Evolutionary conservation across 2,797 vertebrate genomes (phyloP), one percentile per base, ranked within the genome.

Genomic region (Anabas testudineus): DNA sequence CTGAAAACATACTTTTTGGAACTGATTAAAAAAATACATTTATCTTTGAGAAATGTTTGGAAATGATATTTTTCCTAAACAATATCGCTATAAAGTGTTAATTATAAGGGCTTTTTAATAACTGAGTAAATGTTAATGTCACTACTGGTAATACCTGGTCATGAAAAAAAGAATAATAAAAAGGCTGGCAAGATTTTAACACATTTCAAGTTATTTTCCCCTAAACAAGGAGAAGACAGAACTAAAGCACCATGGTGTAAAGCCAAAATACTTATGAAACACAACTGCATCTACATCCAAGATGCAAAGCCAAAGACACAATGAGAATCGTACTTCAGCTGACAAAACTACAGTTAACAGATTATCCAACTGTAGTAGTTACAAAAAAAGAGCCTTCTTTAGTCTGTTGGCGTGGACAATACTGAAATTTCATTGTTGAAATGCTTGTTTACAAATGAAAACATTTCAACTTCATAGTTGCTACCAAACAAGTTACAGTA

Each of bases 11-110:
- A 30, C 39, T 45, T 57, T 16, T 55, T 19, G 36, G 15, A 65
- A 60, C 28, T 42, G 2, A 39, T 28, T n/a, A n/a, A n/a, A n/a
- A n/a, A 12, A 1, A 6, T 39, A 39, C 36, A n/a, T 21, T 24
- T 1, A 22, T 43, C 24, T 79, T 66, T 72, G 42, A 48, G 64
- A 49, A 55, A 39, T 69, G 21, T 28, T 24, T 41, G 8, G 16
- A 37, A 8, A 32, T n/a, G n/a, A n/a, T n/a, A n/a, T n/a, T n/a
- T n/a, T 24, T 52, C 24, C 54, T 30, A 21, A 9, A 51, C 3
- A n/a, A 14, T 14, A 15, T 15, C 37, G 9, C 34, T 34, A 34
- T 2, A 34, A 18, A 7, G 10, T 43, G 10, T 26, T 14, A 7
- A 32, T 48, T n/a, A 36, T 8, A n/a, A n/a, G n/a, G 26, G 16